Conservation (phyloP, 2,888 invertebrate genomes). For the Agrochola lota region DNA sequence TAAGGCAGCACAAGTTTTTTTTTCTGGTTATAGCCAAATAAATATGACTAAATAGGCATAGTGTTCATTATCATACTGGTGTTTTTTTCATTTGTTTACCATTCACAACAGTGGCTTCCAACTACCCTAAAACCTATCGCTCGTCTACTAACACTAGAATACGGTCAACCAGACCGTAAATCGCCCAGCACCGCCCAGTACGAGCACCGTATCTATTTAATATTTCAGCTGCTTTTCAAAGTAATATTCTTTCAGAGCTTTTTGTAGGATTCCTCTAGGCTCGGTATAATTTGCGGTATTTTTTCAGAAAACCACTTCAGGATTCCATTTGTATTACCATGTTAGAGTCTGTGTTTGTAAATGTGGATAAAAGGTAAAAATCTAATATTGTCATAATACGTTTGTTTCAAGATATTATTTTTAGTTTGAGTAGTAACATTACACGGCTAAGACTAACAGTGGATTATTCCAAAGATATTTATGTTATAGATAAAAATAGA, state of each 20-base stretch:
- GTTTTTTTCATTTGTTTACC: neutral
- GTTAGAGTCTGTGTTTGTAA: slow-evolving; percentile 1
- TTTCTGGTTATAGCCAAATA: too few relatives aligned
- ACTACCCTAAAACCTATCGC: neutral
- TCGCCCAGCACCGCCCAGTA: neutral
- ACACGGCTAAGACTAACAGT: neutral
- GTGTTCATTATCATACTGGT: neutral
- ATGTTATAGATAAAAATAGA: neutral
- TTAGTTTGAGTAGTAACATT: neutral
- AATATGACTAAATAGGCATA: too few relatives aligned
- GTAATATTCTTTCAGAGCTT: slow-evolving; percentile 41
- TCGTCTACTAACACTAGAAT: slow-evolving; percentile 11
- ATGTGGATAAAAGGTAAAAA: slow-evolving; percentile 11
- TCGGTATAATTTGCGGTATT: slow-evolving; percentile 22
- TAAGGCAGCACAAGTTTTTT: too few relatives aligned
- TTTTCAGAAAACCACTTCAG: slow-evolving; percentile 41
- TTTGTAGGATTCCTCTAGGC: slow-evolving; percentile 30
- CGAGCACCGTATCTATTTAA: slow-evolving; percentile 42
- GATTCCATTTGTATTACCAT: slow-evolving; percentile 44
- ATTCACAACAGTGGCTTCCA: neutral
- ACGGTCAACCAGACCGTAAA: slow-evolving; percentile 21
- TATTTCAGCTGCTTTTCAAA: slow-evolving; percentile 59
- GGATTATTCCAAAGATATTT: neutral
- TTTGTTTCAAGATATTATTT: slow-evolving; percentile 20
- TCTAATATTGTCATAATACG: slow-evolving; percentile 3